Evolutionary conservation across 2,797 vertebrate species (phyloP), one percentile per base, ranked within the genome.

Genomic region (Hypotaenidia philippensis): DNA sequence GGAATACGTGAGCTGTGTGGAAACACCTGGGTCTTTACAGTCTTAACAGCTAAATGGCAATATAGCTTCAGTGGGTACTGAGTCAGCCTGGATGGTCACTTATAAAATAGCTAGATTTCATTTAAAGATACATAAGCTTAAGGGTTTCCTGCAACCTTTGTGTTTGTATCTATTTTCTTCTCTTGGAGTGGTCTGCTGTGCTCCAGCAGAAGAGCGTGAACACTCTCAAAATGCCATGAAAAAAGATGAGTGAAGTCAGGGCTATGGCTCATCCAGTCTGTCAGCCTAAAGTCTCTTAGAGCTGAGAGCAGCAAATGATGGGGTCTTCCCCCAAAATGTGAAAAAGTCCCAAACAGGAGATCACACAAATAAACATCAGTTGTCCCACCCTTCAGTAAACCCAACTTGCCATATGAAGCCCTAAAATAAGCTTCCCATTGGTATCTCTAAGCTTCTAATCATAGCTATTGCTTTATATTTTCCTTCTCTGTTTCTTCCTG

Each of bases 231-330:
- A 82, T 68, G 86, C 55, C 70, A 82, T 36, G 72, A 90, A 96
- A 94, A 45, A 21, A 47, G 96, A 89, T 61, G 63, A 80, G 52
- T 92, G 91, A 85, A 66, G 80, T 96, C 94, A 95, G 32, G 56
- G 75, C 66, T 40, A 6, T 31, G 57, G 95, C 92, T 92, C 10
- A 4, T 69, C 47, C 52, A 34, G 14, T 72, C 60, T 70, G 64
- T 87, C 90, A 94, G 74, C 44, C 90, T 36, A 36, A 36, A 36
- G 36, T 5, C 10, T 80, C 96, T 94, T 93, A 63, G 91, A 25
- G 92, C 70, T 88, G 89, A 90, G 93, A 95, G 60, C 32, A 66
- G 56, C 71, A 78, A 83, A 68, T 34, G 57, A 32, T 59, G 68
- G 79, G 90, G 74, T 53, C 31, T 74, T 94, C 64, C 49, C 64